Conservation (phyloP, 2,113 vertebrate species). For the Limnothrissa miodon region DNA sequence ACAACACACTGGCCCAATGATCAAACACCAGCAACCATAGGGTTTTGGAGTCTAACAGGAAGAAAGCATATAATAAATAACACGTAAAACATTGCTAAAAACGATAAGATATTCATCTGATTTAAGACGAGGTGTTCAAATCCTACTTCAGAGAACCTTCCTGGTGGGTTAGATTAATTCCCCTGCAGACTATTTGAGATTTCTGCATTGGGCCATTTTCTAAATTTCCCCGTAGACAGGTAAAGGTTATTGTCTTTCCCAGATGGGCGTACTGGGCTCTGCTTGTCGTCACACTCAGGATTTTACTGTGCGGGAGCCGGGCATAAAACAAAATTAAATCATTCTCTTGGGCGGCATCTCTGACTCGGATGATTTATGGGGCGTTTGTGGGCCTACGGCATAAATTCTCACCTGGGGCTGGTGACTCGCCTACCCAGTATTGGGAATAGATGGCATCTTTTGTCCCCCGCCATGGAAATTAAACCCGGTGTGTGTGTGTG, state of each 20-base stretch:
- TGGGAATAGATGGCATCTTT: background rate
- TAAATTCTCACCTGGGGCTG: constrained; percentile 40
- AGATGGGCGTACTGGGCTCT: background rate
- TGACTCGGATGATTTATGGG: constrained; percentile 48
- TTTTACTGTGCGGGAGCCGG: background rate
- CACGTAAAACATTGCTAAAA: no score
- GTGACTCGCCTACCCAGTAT: constrained; percentile 31
- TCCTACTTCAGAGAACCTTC: background rate
- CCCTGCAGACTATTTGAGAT: no score
- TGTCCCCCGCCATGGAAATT: background rate
- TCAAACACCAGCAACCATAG: background rate
- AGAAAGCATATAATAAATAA: no score
- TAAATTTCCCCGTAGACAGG: background rate
- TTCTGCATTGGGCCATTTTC: background rate
- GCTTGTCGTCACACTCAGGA: background rate
- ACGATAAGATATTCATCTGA: background rate
- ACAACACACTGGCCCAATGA: background rate
- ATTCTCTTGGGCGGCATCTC: background rate
- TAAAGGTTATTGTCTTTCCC: background rate
- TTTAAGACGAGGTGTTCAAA: background rate
- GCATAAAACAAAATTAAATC: constrained; percentile 19
- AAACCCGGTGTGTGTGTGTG: background rate
- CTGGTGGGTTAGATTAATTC: background rate
- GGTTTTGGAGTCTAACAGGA: background rate
- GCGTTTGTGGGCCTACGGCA: constrained; percentile 30